Evolutionary conservation across 2,797 vertebrate genomes (phyloP).

Genomic region (Darevskia mixta): DNA sequence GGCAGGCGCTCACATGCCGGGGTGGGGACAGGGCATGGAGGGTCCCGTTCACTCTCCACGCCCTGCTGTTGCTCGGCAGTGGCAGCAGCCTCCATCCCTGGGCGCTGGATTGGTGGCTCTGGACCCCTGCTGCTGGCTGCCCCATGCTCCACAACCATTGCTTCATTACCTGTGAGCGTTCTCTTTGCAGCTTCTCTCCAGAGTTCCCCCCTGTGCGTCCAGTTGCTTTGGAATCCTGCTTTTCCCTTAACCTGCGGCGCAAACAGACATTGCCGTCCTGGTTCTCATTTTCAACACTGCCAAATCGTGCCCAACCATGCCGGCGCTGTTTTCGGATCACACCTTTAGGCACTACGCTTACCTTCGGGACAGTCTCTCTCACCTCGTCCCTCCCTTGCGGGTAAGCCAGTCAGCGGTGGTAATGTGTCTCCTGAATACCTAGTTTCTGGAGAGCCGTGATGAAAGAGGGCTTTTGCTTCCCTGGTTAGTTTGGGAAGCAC

Average conservation of each 20-base stretch:
- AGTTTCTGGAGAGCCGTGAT: no score
- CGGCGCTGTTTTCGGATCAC: constrained; percentile 95
- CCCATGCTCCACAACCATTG: neutral
- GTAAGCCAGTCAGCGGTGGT: constrained; percentile 76
- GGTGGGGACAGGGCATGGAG: no score
- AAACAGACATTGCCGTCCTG: constrained; percentile 93
- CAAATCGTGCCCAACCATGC: constrained; percentile 94
- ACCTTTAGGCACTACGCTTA: constrained; percentile 97
- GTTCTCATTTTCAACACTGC: constrained; percentile 97
- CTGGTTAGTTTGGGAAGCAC: neutral
- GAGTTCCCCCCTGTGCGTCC: neutral
- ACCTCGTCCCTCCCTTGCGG: constrained; percentile 92
- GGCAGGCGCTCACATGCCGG: no score
- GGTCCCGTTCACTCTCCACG: no score
- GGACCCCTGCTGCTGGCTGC: neutral
- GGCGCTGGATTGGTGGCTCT: no score
- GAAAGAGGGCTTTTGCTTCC: neutral
- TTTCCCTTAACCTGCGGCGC: constrained; percentile 67
- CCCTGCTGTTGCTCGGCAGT: no score
- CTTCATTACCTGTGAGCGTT: neutral
- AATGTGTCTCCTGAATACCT: neutral
- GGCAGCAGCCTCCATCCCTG: no score
- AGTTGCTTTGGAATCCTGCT: neutral
- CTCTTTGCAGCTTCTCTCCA: constrained; percentile 10
- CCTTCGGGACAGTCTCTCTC: constrained; percentile 95